These are phyloP conservation scores for Rousettus madagascariensis DNA, from an alignment of 2,797 vertebrate species.

Conservation along the genomic window DNA sequence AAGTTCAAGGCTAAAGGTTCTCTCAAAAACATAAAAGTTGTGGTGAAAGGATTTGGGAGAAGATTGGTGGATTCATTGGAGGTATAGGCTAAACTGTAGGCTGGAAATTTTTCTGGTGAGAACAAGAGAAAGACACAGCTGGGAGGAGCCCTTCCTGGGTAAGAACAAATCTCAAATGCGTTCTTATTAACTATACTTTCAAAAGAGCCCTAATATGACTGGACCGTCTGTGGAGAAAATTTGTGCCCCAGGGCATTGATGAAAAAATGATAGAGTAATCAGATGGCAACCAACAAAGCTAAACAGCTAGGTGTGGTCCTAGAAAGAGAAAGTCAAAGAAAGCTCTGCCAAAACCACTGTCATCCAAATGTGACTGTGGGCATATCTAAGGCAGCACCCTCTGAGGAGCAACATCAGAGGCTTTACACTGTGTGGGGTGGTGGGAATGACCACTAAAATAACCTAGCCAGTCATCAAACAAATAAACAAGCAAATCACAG, in stretches of 20 bases:
- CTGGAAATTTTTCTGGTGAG: not conserved
- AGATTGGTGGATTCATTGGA: not conserved
- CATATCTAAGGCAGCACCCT: not conserved
- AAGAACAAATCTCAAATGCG: conserved; percentile 9
- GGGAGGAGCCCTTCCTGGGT: not conserved
- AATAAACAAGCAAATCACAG: conserved; percentile 24
- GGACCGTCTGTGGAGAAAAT: not conserved
- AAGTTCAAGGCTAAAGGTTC: not conserved
- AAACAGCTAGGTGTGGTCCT: not conserved
- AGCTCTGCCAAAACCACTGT: not conserved
- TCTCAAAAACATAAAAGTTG: not conserved
- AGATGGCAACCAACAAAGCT: not conserved
- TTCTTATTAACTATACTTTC: not conserved
- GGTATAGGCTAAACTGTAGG: not conserved
- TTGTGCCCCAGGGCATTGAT: not conserved
- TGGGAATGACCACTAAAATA: not conserved
- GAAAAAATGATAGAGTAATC: not conserved
- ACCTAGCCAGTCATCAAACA: not conserved
- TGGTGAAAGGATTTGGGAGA: not conserved
- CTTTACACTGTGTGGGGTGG: not conserved
- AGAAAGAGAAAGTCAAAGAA: not conserved
- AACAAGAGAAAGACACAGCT: not conserved
- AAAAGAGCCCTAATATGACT: not conserved
- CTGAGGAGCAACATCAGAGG: not conserved
- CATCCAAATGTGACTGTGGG: not conserved